Evolutionary conservation across 1,140 invertebrate species (phyloP), one percentile per base, ranked within the genome.

Genomic region (Acromyrmex echinatior): DNA sequence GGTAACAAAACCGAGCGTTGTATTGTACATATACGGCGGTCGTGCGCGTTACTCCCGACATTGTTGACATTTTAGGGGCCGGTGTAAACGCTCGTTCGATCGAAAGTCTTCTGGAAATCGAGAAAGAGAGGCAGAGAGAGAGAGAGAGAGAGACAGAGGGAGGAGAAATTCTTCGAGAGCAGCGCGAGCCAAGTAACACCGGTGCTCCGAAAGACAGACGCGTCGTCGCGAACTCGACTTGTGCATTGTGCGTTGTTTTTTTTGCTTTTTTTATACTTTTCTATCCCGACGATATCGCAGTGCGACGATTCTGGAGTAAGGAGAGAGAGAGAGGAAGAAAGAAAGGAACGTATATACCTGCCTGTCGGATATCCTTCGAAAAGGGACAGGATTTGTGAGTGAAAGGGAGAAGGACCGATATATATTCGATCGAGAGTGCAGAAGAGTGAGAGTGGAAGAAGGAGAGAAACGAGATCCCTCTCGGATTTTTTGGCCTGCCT

Each of bases 191-290:
- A 28, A 28, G 14, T 9, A 49, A 16, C 35, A 21, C 39, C 56
- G 16, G n/a, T 66, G 31, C n/a, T 68, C 21, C 28, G 78, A 73
- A 58, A 60, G 66, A 71, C n/a, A 28, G 49, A 45, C 51, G 65
- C 39, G 39, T 12, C 78, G 31, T 53, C n/a, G 51, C 21, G 21
- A 82, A 14, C 58, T 60, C 70, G 56, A 66, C 16, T 16, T 60
- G 80, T 84, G 66, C 39, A 66, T 80, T 63, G 80, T 86, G 62
- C 76, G 31, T 86, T 86, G 60, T 86, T 31, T 31, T 31, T 28
- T 86, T 80, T 66, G 74, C 49, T 86, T 86, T 86, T 74, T 65
- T 86, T 86, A 86, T 80, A 86, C 74, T 77, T 86, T 78, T 86
- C 60, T 86, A 86, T 86, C 51, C 74, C 53, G 21, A 84, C 70